Evolutionary conservation across 2,888 invertebrate genomes (phyloP), one percentile per base, ranked within the genome.

Genomic region (Acanthosepion lycidas): DNA sequence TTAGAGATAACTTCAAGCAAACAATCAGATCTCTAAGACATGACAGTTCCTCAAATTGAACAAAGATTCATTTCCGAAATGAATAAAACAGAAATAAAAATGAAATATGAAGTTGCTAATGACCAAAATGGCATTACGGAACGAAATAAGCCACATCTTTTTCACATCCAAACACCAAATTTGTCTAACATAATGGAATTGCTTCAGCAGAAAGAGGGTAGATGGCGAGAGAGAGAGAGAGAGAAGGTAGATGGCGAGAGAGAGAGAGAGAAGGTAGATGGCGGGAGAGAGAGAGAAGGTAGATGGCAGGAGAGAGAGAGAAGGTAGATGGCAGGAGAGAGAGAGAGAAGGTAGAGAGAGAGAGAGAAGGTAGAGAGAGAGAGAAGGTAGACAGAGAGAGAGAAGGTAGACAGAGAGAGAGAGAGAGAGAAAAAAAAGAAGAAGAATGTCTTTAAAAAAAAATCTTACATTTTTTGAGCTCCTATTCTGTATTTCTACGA

Each of bases 241-340:
- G 42, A 42, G 42, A 42, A 42, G 42, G 2, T 0, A 42, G 42
- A 42, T 0, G 42, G 42, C 1, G 0, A 42, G 42, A 59, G 23
- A 18, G 23, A 59, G 23, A 59, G 55, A 59, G 18, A 59, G 15
- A 12, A 5, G 6, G 2, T 0, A 42, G 42, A 2, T 0, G 42
- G 0, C 0, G 42, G 2, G 42, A 42, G 42, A 42, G 42, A 42
- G 42, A 42, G 42, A 42, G 2, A 2, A 42, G 42, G 2, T 0
- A 42, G 42, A 2, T 0, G 42, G 0, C 0, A 2, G 2, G 42
- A 42, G 42, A n/a, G n/a, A n/a, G n/a, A n/a, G n/a, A n/a, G n/a
- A n/a, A n/a, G n/a, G n/a, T n/a, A n/a, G n/a, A n/a, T n/a, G n/a
- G n/a, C 3, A 42, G 42, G 42, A 3, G 2, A 42, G 42, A 42